Conservation (phyloP, 1,140 invertebrate genomes). For the Brachionus sp. region DNA sequence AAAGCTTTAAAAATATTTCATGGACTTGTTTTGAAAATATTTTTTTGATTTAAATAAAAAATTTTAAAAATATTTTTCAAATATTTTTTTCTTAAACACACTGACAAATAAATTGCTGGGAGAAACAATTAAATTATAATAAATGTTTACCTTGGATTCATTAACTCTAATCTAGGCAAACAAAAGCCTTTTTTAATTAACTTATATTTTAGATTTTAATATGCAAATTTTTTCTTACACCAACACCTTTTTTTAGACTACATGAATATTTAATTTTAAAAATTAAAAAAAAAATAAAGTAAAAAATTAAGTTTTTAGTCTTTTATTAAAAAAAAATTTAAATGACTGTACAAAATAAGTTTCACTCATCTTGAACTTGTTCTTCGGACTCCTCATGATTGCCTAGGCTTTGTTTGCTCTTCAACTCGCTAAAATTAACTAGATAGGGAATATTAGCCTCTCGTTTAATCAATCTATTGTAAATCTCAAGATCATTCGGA, state of each 20-base stretch:
- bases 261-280: neutral
- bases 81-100: too few relatives aligned
- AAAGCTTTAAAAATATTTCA: neutral
- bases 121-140: too few relatives aligned
- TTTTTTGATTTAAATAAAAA: neutral
- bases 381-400: neutral
- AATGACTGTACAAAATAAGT: neutral
- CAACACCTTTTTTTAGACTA: neutral
- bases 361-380: neutral
- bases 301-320: neutral
- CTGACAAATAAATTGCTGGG: too few relatives aligned
- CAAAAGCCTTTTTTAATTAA: neutral
- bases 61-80: neutral
- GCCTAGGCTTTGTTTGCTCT: neutral
- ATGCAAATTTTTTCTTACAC: neutral
- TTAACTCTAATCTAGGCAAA: neutral
- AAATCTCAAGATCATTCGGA: neutral
- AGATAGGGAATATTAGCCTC: constrained; percentile 10
- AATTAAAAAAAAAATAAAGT: neutral
- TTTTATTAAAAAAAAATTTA: neutral
- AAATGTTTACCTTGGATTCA: neutral
- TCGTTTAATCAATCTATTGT: neutral
- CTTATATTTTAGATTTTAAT: neutral
- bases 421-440: constrained; percentile 8
- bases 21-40: neutral